A percentile compares a stretch with the other conserved stretches of the same genome.
phyloP scores from a whole-genome alignment of 2,113 vertebrate species.

The Rynchops niger region DNA sequence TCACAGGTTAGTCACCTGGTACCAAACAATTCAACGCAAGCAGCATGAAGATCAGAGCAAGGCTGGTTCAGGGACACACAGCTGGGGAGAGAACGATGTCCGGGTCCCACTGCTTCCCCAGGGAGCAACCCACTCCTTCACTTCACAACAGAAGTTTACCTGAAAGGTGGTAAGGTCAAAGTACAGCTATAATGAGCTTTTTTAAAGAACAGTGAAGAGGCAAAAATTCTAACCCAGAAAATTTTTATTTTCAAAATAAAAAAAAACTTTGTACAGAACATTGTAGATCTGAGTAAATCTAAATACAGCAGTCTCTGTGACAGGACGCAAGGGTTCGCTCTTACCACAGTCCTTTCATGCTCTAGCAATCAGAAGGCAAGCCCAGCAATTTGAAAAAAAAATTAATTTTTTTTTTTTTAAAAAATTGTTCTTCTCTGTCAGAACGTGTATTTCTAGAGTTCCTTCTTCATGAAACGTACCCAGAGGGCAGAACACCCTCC shows the following conservation, averaged over 20 bases:
- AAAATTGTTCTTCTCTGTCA: neutral
- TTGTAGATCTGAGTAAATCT: conserved; percentile 23
- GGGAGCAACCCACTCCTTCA: neutral
- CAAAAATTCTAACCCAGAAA: neutral
- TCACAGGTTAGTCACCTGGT: neutral
- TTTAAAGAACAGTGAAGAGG: neutral
- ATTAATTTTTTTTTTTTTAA: neutral
- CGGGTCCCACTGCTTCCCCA: neutral
- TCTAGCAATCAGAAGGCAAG: conserved; percentile 39
- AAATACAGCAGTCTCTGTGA: conserved; percentile 40
- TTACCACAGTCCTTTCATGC: neutral
- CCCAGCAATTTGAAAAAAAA: neutral
- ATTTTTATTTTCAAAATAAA: conserved; percentile 77
- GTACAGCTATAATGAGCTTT: neutral
- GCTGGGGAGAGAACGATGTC: neutral
- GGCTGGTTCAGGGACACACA: neutral
- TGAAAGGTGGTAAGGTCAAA: neutral
- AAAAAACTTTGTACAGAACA: conserved; percentile 57
- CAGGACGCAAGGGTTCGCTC: neutral
- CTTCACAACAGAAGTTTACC: neutral
- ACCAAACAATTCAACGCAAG: neutral
- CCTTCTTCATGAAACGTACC: conserved; percentile 15
- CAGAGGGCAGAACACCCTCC: neutral
- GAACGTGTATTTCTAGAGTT: conserved; percentile 8
- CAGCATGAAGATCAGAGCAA: neutral